Conservation (phyloP, 2,113 vertebrate genomes). For the Podocnemis expansa region DNA sequence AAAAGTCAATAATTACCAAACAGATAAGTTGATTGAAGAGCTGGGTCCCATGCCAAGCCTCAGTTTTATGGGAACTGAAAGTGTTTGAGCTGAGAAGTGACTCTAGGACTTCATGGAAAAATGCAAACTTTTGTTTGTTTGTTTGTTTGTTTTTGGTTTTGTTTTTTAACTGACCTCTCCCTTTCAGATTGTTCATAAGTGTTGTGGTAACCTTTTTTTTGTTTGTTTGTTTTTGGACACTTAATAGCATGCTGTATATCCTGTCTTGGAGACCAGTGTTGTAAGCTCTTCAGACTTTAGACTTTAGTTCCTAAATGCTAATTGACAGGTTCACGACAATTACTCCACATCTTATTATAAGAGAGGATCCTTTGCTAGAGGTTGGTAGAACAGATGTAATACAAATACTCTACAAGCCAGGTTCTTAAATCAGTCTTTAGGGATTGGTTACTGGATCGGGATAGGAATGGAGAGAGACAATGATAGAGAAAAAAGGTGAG, state of each 20-base stretch:
- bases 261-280: neutral
- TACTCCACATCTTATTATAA: neutral
- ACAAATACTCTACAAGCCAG: neutral
- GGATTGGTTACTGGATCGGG: too few relatives aligned
- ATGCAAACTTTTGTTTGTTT: neutral
- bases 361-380: neutral
- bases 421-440: neutral
- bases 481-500: neutral
- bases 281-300: neutral
- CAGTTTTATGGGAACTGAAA: neutral
- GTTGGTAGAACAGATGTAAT: neutral
- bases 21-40: neutral
- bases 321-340: neutral
- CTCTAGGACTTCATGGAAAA: neutral
- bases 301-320: neutral
- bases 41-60: neutral
- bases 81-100: neutral
- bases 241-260: neutral
- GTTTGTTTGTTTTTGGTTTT: too few relatives aligned
- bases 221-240: too few relatives aligned
- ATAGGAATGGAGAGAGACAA: neutral
- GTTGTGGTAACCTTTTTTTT: neutral
- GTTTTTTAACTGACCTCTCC: neutral
- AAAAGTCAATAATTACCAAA: neutral
- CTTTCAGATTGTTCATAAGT: fast-evolving